These are phyloP conservation scores for Sycophila texana DNA, from an alignment of 2,888 invertebrate species.

Conservation along the genomic window DNA sequence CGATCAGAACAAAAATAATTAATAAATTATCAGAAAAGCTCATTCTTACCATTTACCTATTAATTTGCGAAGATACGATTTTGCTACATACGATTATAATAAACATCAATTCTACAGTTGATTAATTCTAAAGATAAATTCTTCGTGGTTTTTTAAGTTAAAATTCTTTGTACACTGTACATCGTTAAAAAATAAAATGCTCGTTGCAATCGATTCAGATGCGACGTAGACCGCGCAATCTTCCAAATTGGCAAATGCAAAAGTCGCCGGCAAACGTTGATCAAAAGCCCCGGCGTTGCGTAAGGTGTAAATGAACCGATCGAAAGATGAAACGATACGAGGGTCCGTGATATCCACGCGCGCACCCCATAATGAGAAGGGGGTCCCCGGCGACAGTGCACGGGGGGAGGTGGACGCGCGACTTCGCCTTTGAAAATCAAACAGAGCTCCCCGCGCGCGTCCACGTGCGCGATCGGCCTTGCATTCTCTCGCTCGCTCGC, in stretches of 20 bases:
- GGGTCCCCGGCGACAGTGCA: neutral
- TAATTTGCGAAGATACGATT: too few species aligned
- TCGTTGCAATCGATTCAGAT: too few species aligned
- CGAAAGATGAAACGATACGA: conserved; percentile 45
- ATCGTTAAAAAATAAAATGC: too few species aligned
- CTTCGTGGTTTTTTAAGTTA: too few species aligned
- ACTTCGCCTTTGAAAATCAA: conserved; percentile 72
- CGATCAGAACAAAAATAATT: too few species aligned
- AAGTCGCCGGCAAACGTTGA: conserved; percentile 10
- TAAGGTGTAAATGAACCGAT: conserved; percentile 53
- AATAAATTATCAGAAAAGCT: too few species aligned
- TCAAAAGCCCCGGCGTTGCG: conserved; percentile 59
- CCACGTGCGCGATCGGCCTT: conserved; percentile 61
- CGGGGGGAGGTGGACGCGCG: conserved; percentile 31
- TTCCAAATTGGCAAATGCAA: neutral
- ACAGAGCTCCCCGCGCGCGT: conserved; percentile 62
- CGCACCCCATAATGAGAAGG: neutral
- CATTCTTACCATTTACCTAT: too few species aligned
- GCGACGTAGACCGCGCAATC: too few species aligned
- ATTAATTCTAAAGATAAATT: conserved; percentile 14
- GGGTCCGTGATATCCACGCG: neutral
- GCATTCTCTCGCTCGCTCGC: conserved; percentile 19
- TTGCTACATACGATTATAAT: too few species aligned
- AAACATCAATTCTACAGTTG: conserved; percentile 64
- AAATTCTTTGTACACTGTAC: too few species aligned